Percentiles rank a stretch among this genome's conserved stretches.
phyloP scores from a whole-genome alignment of 2,888 invertebrate species.

The Dolichopus griseipennis region DNA sequence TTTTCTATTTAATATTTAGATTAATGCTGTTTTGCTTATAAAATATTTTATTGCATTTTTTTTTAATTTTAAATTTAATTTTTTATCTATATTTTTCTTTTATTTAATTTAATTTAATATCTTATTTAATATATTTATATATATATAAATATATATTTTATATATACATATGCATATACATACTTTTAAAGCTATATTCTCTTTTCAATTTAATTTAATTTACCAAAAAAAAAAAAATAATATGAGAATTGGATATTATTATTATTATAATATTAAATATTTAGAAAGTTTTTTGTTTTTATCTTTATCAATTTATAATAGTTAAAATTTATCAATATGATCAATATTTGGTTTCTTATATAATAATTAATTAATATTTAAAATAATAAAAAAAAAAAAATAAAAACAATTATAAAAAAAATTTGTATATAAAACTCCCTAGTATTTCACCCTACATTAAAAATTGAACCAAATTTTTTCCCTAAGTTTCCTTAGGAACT shows the following conservation, averaged over 20 bases:
- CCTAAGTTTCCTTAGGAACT: too few species aligned
- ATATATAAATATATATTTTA: too few species aligned
- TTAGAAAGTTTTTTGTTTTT: not conserved
- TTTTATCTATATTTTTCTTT: slow-evolving; percentile 8
- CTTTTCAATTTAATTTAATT: too few species aligned
- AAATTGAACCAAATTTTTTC: too few species aligned
- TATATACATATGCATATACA: too few species aligned
- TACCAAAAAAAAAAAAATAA: not conserved
- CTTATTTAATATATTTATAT: slow-evolving; percentile 11
- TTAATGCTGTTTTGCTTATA: too few species aligned
- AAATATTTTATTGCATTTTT: slow-evolving; percentile 6
- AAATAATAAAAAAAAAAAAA: not conserved
- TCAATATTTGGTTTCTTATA: not conserved
- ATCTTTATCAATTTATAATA: too few species aligned
- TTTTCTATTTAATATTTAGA: too few species aligned
- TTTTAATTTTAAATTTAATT: slow-evolving; percentile 8
- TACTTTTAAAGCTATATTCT: slow-evolving; percentile 10
- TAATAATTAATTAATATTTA: not conserved
- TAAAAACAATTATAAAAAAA: not conserved
- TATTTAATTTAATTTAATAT: slow-evolving; percentile 16
- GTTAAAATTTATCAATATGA: slow-evolving; percentile 1
- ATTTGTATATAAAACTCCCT: too few species aligned
- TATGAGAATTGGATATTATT: not conserved
- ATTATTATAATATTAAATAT: not conserved
- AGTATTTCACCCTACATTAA: too few species aligned